Base-by-base conservation (phyloP, 2,888 invertebrate genomes). In the Agonum fuliginosum region DNA sequence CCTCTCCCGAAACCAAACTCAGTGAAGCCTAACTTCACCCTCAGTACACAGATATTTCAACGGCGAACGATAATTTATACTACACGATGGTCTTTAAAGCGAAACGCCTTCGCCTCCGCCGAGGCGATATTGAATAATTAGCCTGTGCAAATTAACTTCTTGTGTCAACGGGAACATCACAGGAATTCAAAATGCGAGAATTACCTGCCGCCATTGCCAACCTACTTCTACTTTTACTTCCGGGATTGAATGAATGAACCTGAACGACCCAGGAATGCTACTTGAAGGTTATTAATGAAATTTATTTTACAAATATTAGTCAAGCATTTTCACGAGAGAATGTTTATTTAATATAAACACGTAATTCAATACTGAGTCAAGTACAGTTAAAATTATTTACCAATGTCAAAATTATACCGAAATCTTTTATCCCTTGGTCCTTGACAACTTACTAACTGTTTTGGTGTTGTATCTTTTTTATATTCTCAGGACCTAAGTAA, bases 51-150 rank as follows among this genome's bases (percentile, higher is more conserved):
- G 48, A 48, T 48, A 48, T 48, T 48, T 48, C 48, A 48, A 20
- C 48, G 48, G 17, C 20, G 19, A 48, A n/a, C 48, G 48, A 48
- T 48, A 48, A 48, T 48, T 48, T 48, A 48, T 48, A 48, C 48
- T 48, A 48, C 48, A 48, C 48, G 48, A 48, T 48, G 48, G 48
- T 48, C 48, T 48, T 48, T 48, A 48, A 48, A 48, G 48, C 48
- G 48, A 17, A 48, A 48, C 48, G 48, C 48, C 48, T 54, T 54
- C 54, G n/a, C n/a, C n/a, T n/a, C 24, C 54, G 24, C 54, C 24
- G 54, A n/a, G 37, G 54, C 54, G 14, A 54, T 54, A 54, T 54
- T 54, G 54, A 54, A 54, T 54, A 54, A 54, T 54, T 54, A 54
- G 54, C 54, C 54, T 54, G 54, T 27, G 22, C 54, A 54, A 54